Evolutionary conservation across 1,140 invertebrate genomes (phyloP).

Genomic region (Brachionus rotundiformis): DNA sequence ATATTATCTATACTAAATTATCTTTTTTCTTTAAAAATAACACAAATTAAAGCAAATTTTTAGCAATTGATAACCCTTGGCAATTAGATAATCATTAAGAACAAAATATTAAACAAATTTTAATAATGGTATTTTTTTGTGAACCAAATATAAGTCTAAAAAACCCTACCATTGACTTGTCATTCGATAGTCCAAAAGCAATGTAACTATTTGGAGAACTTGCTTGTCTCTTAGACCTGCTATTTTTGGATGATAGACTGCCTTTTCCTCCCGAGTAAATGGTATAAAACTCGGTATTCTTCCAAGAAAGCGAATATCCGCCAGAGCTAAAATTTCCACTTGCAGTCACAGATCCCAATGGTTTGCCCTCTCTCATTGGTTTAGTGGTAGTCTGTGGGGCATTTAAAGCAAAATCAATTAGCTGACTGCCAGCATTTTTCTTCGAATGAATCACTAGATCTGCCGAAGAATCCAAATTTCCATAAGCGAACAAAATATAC

Average conservation of each 20-base stretch:
- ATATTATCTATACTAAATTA: no score
- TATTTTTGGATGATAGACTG: background rate
- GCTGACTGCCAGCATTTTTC: background rate
- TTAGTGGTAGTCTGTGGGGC: background rate
- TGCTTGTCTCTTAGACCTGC: background rate
- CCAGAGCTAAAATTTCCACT: background rate
- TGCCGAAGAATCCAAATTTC: background rate
- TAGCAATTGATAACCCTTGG: no score
- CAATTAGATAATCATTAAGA: no score
- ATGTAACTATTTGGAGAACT: background rate
- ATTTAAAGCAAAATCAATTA: background rate
- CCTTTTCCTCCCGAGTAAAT: background rate
- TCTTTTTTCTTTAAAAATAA: no score
- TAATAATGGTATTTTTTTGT: no score
- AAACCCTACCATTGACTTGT: slow-evolving; percentile 3
- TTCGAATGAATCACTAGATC: background rate
- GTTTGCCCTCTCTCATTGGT: background rate
- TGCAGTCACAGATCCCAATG: background rate
- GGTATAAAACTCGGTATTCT: background rate
- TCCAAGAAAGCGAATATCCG: background rate
- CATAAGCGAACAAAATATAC: slow-evolving; percentile 18
- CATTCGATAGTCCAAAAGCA: slow-evolving; percentile 25
- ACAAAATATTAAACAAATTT: background rate
- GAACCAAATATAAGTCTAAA: no score
- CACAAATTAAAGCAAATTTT: no score